Evolutionary conservation across 2,797 vertebrate genomes (phyloP).

Genomic region (Epinephelus malabaricus): DNA sequence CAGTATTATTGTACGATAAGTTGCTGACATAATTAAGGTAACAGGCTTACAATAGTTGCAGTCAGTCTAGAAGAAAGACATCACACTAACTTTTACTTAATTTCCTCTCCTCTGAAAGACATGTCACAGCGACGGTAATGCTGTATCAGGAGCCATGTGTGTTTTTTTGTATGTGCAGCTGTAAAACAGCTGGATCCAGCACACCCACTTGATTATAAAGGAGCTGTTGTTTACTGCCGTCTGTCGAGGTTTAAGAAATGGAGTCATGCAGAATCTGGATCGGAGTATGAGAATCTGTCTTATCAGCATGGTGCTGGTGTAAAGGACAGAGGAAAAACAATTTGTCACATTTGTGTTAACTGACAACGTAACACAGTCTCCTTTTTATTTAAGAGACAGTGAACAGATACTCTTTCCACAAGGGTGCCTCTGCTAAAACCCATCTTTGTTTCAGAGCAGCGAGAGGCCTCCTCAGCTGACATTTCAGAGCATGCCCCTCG

Average conservation of each 20-base stretch:
- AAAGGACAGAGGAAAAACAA: neutral
- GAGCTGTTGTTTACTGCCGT: slow-evolving; percentile 59
- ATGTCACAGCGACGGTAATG: slow-evolving; percentile 13
- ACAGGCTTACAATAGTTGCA: neutral
- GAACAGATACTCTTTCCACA: slow-evolving; percentile 13
- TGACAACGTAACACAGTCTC: neutral
- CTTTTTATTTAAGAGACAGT: neutral
- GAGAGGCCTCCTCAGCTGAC: slow-evolving; percentile 53
- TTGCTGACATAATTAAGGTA: too few species aligned
- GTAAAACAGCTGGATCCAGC: slow-evolving; percentile 75
- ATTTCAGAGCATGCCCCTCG: slow-evolving; percentile 57
- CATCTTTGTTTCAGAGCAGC: slow-evolving; percentile 8
- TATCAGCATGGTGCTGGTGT: neutral
- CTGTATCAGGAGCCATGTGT: slow-evolving; percentile 39
- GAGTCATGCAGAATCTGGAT: slow-evolving; percentile 41
- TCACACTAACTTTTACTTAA: neutral
- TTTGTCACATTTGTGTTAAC: slow-evolving; percentile 2
- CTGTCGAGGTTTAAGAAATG: slow-evolving; percentile 47
- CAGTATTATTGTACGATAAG: too few species aligned
- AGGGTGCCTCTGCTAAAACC: slow-evolving; percentile 8
- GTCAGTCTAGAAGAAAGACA: slow-evolving; percentile 9
- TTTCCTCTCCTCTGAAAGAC: slow-evolving; percentile 20
- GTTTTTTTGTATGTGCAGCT: slow-evolving; percentile 58
- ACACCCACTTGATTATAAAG: slow-evolving; percentile 64
- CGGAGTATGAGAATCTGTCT: slow-evolving; percentile 24